Conservation (phyloP, 1,140 invertebrate species). For the Cotesia glomerata region DNA sequence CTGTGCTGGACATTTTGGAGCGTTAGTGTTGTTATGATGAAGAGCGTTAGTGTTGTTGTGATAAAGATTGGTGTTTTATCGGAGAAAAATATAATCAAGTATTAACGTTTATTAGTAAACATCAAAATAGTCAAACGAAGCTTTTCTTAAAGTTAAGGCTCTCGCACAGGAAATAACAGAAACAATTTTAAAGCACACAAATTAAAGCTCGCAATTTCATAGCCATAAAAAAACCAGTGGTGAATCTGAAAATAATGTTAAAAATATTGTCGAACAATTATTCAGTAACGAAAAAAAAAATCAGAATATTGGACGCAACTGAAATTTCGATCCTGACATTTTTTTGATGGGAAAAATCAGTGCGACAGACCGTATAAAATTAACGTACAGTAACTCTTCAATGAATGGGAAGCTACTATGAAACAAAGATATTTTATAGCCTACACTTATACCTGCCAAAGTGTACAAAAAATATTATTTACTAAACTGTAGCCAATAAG, state of each 20-base stretch:
- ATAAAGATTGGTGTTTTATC: conserved; percentile 94
- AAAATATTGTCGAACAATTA: conserved; percentile 84
- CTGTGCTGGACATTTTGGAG: conserved; percentile 63
- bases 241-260: conserved; percentile 64
- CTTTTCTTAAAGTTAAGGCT: conserved; percentile 94
- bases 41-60: conserved; percentile 90
- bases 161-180: conserved; percentile 92
- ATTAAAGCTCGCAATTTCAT: conserved; percentile 86
- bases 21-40: conserved; percentile 81
- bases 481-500: no score
- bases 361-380: no score
- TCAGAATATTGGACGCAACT: conserved; percentile 92
- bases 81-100: conserved; percentile 67
- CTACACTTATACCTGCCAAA: no score
- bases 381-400: no score
- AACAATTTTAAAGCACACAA: conserved; percentile 94
- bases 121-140: conserved; percentile 94
- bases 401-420: no score
- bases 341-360: no score
- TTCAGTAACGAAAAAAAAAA: conserved; percentile 87
- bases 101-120: conserved; percentile 87
- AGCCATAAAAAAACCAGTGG: conserved; percentile 73
- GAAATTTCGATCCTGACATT: no score
- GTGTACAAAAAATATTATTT: no score
- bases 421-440: no score